Conservation (phyloP, 2,797 vertebrate genomes). For the Falco novaeseelandiae region DNA sequence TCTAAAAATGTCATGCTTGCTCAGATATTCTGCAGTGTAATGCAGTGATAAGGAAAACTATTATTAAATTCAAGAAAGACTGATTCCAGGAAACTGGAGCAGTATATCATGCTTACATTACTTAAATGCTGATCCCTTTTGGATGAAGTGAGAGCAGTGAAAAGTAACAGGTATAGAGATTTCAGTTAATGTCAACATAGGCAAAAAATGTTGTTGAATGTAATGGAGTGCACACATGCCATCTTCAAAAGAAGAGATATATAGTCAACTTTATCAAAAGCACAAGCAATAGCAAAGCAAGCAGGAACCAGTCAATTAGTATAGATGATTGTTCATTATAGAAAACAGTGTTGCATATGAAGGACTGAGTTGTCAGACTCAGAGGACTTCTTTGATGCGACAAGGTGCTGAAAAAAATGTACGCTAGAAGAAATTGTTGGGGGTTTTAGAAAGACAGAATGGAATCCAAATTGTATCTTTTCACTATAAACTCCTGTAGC, state of each 20-base stretch:
- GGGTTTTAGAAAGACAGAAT: background rate
- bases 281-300: background rate
- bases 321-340: background rate
- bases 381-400: background rate
- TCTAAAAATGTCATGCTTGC: background rate
- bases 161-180: background rate
- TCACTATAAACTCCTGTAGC: background rate
- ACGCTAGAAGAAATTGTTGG: background rate
- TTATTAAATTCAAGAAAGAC: background rate
- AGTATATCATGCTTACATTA: background rate
- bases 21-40: background rate
- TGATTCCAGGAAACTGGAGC: background rate
- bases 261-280: background rate
- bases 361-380: background rate
- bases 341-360: background rate
- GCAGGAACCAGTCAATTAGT: background rate
- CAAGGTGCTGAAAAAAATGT: background rate
- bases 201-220: background rate
- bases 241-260: background rate
- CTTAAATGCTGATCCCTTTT: background rate
- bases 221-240: background rate
- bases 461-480: background rate
- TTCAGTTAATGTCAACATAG: background rate
- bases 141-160: background rate
- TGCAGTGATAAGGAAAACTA: background rate